A percentile compares a stretch with the other conserved stretches of the same genome.
Evolutionary conservation across 1,140 invertebrate genomes (phyloP).

Genomic region (Drosophila parabipectinata): DNA sequence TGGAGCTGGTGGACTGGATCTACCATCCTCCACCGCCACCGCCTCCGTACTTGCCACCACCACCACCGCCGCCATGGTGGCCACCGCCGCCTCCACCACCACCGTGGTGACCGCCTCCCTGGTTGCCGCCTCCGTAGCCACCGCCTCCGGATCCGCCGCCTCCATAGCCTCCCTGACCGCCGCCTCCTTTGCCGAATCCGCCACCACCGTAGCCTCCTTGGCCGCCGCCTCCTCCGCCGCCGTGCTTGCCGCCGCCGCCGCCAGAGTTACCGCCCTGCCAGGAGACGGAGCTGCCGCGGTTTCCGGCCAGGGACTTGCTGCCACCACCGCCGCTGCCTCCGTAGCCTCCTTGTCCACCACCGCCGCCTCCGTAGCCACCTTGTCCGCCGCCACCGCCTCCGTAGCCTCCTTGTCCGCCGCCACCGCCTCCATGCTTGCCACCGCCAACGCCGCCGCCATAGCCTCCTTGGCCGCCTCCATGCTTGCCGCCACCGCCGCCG

Average conservation of each 20-base stretch:
- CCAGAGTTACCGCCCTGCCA: constrained; percentile 35
- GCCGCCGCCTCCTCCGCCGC: not conserved
- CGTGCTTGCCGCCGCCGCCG: constrained; percentile 8
- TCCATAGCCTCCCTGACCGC: constrained; percentile 19
- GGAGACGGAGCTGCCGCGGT: constrained; percentile 55
- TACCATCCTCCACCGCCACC: constrained; percentile 61
- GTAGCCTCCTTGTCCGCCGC: constrained; percentile 11
- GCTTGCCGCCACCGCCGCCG: constrained; percentile 20
- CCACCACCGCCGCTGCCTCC: constrained; percentile 42
- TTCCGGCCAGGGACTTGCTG: constrained; percentile 56
- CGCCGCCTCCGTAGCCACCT: constrained; percentile 23
- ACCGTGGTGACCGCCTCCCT: constrained; percentile 46
- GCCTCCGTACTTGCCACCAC: constrained; percentile 20
- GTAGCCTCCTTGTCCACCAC: constrained; percentile 20
- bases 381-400: constrained; percentile 47
- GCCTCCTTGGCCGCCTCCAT: constrained; percentile 25
- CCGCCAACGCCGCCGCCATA: constrained; percentile 8
- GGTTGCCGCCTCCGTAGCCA: constrained; percentile 23
- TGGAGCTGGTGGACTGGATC: constrained; percentile 15
- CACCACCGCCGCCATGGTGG: constrained; percentile 2
- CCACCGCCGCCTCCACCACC: constrained; percentile 50
- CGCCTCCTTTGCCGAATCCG: constrained; percentile 4
- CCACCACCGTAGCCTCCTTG: constrained; percentile 4
- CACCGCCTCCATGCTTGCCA: not conserved
- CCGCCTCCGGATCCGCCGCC: constrained; percentile 38